Evolutionary conservation across 2,888 invertebrate species (phyloP), one percentile per base, ranked within the genome.

Genomic region (Anoncus sp.): DNA sequence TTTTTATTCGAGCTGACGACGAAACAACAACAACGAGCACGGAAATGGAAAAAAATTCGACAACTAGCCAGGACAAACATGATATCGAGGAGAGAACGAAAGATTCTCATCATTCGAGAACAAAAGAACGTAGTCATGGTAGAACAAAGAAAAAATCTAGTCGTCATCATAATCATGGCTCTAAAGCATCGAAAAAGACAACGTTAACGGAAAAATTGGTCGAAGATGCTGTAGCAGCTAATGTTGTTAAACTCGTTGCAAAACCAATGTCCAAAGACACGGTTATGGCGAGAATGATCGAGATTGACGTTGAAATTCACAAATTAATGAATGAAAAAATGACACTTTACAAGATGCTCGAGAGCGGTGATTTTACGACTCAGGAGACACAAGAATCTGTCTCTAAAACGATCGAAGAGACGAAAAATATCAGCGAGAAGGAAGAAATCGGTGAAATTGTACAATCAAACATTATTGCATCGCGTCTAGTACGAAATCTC

Each of bases 221-320:
- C 0, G 81, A 84, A 2, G 81, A 84, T 5, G 83, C 82, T 0
- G 69, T 86, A 51, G 35, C 81, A 59, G 38, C 78, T 12, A 71
- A 79, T 6, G 60, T 82, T n/a, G 79, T 77, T 0, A 76, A 71
- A 16, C 78, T 85, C 9, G 77, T 84, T 0, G 70, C 81, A 0
- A 82, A 84, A 31, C 74, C 83, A 0, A 80, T 81, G 4, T 86
- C 86, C 1, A 83, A 79, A 47, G 89, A 86, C 66, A 92, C 92
- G 65, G 87, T 93, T 9, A 91, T 93, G 83, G 92, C 93, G 65
- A 92, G 93, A 86, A 94, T 94, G 93, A 93, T 93, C 81, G 92
- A 94, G 85, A 94, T 94, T 72, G 94, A 94, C 83, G 86, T 93
- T 76, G 93, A 93, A 85, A 93, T 94, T 82, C 93, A 94, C 82